Percentiles rank a stretch among this genome's conserved stretches.
Conservation (phyloP, 2,113 vertebrate genomes). For the Elgaria multicarinata region DNA sequence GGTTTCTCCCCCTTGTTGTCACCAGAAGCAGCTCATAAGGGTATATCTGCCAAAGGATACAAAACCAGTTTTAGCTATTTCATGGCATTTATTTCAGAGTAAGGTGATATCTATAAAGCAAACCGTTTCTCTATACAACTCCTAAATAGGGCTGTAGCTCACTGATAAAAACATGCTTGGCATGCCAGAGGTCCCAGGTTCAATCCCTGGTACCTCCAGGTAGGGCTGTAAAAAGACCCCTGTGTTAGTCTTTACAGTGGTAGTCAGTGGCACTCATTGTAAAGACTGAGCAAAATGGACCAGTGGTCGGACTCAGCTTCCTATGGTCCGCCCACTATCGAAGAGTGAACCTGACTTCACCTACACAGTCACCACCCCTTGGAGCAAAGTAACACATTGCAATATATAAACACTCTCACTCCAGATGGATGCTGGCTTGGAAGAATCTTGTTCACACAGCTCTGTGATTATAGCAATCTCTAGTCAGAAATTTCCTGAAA, state of each 20-base stretch:
- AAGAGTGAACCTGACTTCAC: not conserved
- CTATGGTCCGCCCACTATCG: not conserved
- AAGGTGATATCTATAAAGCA: not conserved
- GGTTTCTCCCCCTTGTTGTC: constrained; percentile 93
- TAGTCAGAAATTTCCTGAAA: not conserved
- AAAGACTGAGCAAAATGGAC: not conserved
- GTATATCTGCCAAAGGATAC: constrained; percentile 83
- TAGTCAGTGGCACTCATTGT: not conserved
- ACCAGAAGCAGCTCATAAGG: constrained; percentile 95
- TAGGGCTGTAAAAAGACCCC: not conserved
- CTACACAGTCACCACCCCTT: not conserved
- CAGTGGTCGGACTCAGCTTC: not conserved
- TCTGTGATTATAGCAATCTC: not conserved
- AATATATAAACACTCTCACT: not conserved
- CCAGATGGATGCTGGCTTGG: not conserved
- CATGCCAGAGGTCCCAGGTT: not conserved
- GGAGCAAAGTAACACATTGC: not conserved
- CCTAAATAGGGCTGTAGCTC: not conserved
- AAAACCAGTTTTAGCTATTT: not conserved
- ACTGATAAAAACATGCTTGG: not conserved
- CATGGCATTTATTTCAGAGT: not conserved
- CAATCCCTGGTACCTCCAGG: not conserved
- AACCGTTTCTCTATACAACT: not conserved
- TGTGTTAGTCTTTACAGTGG: not conserved
- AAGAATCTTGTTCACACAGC: not conserved